Evolutionary conservation across 2,113 vertebrate species (phyloP).

Genomic region (Bombycilla garrulus): DNA sequence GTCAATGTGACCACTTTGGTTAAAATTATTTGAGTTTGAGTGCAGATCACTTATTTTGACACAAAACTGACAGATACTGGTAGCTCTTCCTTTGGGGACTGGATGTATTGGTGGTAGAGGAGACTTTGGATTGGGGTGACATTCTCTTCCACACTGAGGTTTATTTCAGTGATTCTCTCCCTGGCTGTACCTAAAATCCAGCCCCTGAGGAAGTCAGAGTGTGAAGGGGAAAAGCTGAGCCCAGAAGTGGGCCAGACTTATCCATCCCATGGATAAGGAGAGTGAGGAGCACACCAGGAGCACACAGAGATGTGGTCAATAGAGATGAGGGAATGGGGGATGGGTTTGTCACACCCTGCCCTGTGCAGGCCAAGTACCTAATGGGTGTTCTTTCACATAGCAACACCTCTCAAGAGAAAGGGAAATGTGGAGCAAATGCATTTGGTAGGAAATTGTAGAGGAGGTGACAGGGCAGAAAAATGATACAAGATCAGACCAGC

Average conservation of each 20-base stretch:
- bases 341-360: background rate
- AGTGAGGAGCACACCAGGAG: background rate
- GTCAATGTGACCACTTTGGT: background rate
- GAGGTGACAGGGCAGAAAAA: slow-evolving; percentile 21
- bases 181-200: background rate
- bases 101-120: background rate
- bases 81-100: background rate
- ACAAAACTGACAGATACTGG: background rate
- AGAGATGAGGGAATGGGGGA: background rate
- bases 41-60: background rate
- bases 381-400: background rate
- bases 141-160: background rate
- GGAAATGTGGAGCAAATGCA: background rate
- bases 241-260: background rate
- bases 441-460: background rate
- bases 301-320: background rate
- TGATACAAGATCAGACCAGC: background rate
- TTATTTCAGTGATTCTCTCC: background rate
- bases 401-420: background rate
- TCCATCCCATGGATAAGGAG: background rate
- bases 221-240: background rate
- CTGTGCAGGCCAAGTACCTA: background rate
- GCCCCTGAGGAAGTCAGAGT: background rate
- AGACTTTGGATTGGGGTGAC: background rate
- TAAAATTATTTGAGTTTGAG: background rate